Evolutionary conservation across 2,797 vertebrate species (phyloP), one percentile per base, ranked within the genome.

Genomic region (Acipenser transmontanus): DNA sequence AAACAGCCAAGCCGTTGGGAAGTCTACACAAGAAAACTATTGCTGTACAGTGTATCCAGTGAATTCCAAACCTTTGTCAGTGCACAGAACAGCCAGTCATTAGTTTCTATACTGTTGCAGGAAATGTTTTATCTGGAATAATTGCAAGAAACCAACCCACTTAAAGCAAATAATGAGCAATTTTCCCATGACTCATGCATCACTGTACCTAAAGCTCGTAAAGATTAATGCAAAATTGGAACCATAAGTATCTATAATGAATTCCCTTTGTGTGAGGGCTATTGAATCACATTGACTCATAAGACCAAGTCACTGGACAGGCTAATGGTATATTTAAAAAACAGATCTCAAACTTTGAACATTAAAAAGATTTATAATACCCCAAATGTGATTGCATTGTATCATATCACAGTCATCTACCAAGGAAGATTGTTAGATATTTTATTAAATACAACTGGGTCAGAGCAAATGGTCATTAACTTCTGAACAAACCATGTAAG

Each of bases 251-350:
- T 1, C 63, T 61, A 34, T 68, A 67, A 66, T 74, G 1, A 75
- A 78, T 66, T 69, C 74, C 50, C 20, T 57, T 74, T 76, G 62
- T 76, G 11, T 65, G 70, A 80, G 13, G 4, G 7, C 59, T 69
- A 1, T 66, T 76, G 67, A 63, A 62, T 67, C 74, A 2, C 76
- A 59, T 67, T 74, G 75, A 72, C 74, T 76, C 70, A 67, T 11
- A 76, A 57, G 68, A 7, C 56, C 78, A 76, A 81, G 65, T 68
- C 71, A 48, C 68, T 73, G 66, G 79, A 80, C 74, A 80, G 71
- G 70, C 75, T 77, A 34, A 34, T 34, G 4, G 34, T 34, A 34
- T 3, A 34, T 75, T 68, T 74, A 76, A 80, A 72, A 74, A 11
- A 57, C 6, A 7, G 54, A 1, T 57, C 34, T 57, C 14, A 13